Base-by-base conservation (phyloP, 1,140 invertebrate species). In the Drosophila pectinifera region DNA sequence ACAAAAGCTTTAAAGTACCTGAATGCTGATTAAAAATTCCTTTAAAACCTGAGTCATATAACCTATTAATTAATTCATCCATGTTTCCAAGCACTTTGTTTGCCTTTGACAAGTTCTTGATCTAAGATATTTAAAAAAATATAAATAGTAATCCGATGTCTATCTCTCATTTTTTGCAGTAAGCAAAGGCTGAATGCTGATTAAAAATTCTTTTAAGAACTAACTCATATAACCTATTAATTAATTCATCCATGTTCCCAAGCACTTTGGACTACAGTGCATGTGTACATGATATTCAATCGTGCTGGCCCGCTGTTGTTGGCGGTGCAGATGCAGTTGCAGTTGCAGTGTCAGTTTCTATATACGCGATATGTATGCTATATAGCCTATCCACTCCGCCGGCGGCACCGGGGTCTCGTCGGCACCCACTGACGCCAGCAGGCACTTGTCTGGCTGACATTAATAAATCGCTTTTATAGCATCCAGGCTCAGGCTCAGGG, bases 391-490 rank as follows among this genome's bases (percentile, higher is more conserved):
- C 18, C 38, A 18, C 14, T 46, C 38, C 46, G 24, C 46, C 28
- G 38, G 20, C 48, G 18, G 28, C 54, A 54, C 24, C 24, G 48
- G 22, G 46, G 46, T 31, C 22, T 42, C 31, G 28, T 18, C 54
- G 69, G 58, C 61, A 74, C 48, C 58, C 62, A 45, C 74, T 56
- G 63, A 85, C 78, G 73, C 80, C 84, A 79, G 61, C 75, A 75
- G 76, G 70, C 84, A 89, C 84, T 88, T 88, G 80, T 86, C 83
- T 83, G 83, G 79, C 84, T 89, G 84, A 88, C 84, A 84, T 88
- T 89, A 88, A 88, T 89, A 88, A 88, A 88, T 88, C 84, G 84
- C 79, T 80, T 88, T 80, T 89, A 89, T 80, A 78, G 84, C 84
- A 86, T 74, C 65, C 28, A 31, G 63, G 51, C 64, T 45, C 61